Percentiles rank a stretch among this genome's conserved stretches.
Evolutionary conservation across 2,888 invertebrate species (phyloP).

Genomic region (Melolontha melolontha): DNA sequence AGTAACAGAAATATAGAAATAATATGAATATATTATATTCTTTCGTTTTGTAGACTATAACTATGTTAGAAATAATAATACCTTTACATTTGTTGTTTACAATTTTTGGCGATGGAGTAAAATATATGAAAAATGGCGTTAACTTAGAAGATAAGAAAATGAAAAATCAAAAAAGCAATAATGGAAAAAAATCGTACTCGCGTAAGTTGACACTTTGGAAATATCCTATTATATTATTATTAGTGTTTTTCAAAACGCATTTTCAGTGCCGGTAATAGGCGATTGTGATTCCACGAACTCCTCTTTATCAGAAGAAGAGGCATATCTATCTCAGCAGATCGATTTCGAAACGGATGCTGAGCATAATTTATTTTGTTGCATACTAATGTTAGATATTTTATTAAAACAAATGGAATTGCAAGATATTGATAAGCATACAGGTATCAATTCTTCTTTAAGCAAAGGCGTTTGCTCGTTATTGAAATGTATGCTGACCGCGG

Average conservation of each 20-base stretch:
- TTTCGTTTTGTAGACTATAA: slow-evolving; percentile 75
- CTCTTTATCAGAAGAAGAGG: slow-evolving; percentile 77
- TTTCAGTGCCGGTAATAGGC: slow-evolving; percentile 74
- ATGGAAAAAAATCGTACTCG: slow-evolving; percentile 22
- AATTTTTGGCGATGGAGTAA: slow-evolving; percentile 90
- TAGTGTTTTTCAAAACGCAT: slow-evolving; percentile 34
- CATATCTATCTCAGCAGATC: slow-evolving; percentile 71
- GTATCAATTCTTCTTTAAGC: slow-evolving; percentile 80
- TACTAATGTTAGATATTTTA: slow-evolving; percentile 94
- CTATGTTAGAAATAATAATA: slow-evolving; percentile 89
- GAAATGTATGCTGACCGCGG: slow-evolving; percentile 80
- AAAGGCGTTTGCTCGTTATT: slow-evolving; percentile 80
- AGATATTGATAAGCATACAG: slow-evolving; percentile 84
- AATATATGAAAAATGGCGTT: slow-evolving; percentile 73
- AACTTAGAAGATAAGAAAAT: slow-evolving; percentile 63
- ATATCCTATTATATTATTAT: background rate
- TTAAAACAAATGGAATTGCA: slow-evolving; percentile 95
- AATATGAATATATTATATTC: slow-evolving; percentile 37
- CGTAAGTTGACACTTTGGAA: slow-evolving; percentile 12
- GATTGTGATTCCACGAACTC: slow-evolving; percentile 75
- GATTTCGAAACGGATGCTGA: slow-evolving; percentile 80
- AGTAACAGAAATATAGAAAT: no score
- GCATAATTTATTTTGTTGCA: slow-evolving; percentile 92
- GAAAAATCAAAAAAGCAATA: slow-evolving; percentile 61
- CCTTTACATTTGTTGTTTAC: slow-evolving; percentile 88